Evolutionary conservation across 2,797 vertebrate species (phyloP).

Genomic region (Parotocinclus haroldoi): DNA sequence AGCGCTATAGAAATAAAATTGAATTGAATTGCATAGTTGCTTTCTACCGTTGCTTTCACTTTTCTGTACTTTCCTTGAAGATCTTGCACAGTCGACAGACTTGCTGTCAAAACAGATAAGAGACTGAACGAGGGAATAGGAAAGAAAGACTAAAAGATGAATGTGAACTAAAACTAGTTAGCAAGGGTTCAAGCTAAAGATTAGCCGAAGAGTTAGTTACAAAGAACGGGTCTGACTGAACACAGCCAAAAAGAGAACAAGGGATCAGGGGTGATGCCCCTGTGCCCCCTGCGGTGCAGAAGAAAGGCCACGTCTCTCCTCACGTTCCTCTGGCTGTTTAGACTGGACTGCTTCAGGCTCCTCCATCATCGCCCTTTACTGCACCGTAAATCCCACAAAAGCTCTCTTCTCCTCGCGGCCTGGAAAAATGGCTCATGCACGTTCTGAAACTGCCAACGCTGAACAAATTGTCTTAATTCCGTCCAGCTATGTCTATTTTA

Average conservation of each 20-base stretch:
- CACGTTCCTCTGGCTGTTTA: conserved; percentile 66
- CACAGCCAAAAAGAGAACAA: neutral
- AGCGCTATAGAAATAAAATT: too few species aligned
- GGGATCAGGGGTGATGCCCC: conserved; percentile 48
- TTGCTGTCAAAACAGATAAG: neutral
- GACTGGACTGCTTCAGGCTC: conserved; percentile 59
- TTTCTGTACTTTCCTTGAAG: neutral
- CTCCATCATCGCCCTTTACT: conserved; percentile 66
- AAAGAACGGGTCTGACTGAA: conserved; percentile 2
- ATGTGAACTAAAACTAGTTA: neutral
- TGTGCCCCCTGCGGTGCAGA: conserved; percentile 55
- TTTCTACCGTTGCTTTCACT: neutral
- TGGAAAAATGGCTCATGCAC: neutral
- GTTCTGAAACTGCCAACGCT: neutral
- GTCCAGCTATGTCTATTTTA: conserved; percentile 32
- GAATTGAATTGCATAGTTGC: too few species aligned
- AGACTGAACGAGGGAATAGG: neutral
- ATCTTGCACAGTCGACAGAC: too few species aligned
- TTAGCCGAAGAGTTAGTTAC: neutral
- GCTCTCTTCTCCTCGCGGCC: neutral
- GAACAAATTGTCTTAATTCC: conserved; percentile 8
- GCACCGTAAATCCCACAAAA: conserved; percentile 9
- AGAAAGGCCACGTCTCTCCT: conserved; percentile 58
- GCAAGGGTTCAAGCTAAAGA: neutral
- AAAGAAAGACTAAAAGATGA: neutral